A percentile compares a stretch with the other conserved stretches of the same genome.
These are phyloP conservation scores for Rhodophaea formosa DNA, from an alignment of 2,888 invertebrate species.

Conservation along the genomic window DNA sequence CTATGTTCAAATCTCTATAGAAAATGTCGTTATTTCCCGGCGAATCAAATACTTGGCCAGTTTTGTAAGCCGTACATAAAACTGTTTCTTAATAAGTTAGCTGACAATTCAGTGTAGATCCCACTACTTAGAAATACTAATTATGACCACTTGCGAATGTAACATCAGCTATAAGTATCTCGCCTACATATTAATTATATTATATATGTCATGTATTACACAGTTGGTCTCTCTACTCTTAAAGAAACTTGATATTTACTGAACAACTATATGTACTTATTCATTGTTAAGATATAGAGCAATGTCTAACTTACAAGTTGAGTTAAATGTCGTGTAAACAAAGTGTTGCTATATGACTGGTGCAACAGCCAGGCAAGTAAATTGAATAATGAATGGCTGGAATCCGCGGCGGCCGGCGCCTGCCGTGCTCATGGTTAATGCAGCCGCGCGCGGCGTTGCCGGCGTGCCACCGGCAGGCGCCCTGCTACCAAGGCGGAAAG, in stretches of 20 bases:
- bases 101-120: too few species aligned
- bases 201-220: too few species aligned
- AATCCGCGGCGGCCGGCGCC: slow-evolving; percentile 7
- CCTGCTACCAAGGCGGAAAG: neutral
- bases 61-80: too few species aligned
- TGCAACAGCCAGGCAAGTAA: neutral
- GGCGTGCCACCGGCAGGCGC: neutral
- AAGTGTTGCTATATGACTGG: neutral
- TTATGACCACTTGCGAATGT: too few species aligned
- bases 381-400: slow-evolving; percentile 5
- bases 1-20: too few species aligned
- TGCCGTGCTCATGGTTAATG: neutral
- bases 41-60: too few species aligned
- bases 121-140: too few species aligned
- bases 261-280: neutral
- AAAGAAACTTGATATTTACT: neutral
- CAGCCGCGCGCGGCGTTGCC: neutral
- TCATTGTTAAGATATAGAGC: neutral
- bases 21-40: too few species aligned
- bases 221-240: neutral
- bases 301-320: neutral
- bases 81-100: too few species aligned
- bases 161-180: too few species aligned
- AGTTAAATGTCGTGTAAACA: neutral
- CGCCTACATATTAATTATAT: too few species aligned